Evolutionary conservation across 2,113 vertebrate genomes (phyloP), one percentile per base, ranked within the genome.

Genomic region (Acrocephalus kingi): DNA sequence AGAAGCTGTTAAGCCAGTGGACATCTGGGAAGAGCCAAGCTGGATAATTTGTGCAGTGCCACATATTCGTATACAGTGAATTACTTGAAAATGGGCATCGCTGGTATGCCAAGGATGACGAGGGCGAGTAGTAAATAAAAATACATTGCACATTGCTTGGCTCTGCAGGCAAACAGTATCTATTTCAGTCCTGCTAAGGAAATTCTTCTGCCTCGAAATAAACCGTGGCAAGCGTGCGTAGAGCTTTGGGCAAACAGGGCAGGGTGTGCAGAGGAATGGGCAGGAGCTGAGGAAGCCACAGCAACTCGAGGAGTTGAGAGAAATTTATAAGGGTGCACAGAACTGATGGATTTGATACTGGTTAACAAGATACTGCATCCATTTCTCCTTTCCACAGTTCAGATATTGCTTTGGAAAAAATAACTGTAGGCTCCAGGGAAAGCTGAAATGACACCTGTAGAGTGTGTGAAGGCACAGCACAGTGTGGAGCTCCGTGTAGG

Each of bases 161-260:
- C 88, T 85, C 61, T 59, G 93, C 74, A 66, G 79, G 96, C 85
- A 71, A 94, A 68, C 85, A 67, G 91, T 10, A 85, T 94, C 94
- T 93, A 94, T 96, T 96, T 95, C 93, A 85, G 93, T 94, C 15
- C 88, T 71, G 78, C 91, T 84, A 27, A 95, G 91, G 90, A 87
- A 96, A 94, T 93, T 93, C 96, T 94, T 90, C 30, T 27, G 68
- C 88, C 93, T 95, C 4, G 89, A 95, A 94, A 95, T 96, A 95
- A 96, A 88, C 93, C 1, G 8, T 39, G 66, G 66, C 15, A 41
- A 87, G 82, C 35, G 12, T 56, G 39, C 10, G 24, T 33, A 5
- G 39, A 62, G 76, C 68, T 62, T 58, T 62, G 77, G 84, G 87
- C 59, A 46, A 35, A 73, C 73, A 52, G 83, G 77, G 93, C 12